A percentile compares a stretch with the other conserved stretches of the same genome.
phyloP scores from a whole-genome alignment of 2,888 invertebrate genomes.

The Didymodactylos carnosus region DNA sequence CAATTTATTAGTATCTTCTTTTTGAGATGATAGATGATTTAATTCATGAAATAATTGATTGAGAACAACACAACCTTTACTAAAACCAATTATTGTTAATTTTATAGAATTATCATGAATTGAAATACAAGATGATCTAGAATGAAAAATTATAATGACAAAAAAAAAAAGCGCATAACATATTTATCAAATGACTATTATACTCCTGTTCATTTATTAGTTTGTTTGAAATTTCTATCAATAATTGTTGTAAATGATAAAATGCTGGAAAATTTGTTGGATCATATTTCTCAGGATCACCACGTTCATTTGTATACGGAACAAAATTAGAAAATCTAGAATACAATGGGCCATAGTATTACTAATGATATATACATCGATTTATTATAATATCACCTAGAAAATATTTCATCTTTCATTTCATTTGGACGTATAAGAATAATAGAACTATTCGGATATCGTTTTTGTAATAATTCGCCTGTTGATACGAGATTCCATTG shows the following conservation, averaged over 20 bases:
- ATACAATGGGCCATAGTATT: background rate
- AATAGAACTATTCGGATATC: background rate
- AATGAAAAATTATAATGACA: background rate
- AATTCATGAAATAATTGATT: conserved; percentile 74
- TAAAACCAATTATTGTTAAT: conserved; percentile 56
- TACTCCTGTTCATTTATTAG: no score
- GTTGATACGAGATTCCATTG: background rate
- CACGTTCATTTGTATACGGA: background rate
- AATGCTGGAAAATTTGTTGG: background rate
- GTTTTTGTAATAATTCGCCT: background rate
- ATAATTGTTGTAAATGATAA: background rate
- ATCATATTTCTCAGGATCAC: background rate
- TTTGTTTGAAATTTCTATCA: background rate
- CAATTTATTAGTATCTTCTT: background rate
- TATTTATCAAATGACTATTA: background rate
- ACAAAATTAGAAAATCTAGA: background rate
- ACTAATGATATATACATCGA: background rate
- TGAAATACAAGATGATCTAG: background rate
- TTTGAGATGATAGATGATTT: conserved; percentile 22
- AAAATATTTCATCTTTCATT: background rate
- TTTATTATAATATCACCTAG: background rate
- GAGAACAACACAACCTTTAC: conserved; percentile 75
- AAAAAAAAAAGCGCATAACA: no score
- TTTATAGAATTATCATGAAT: no score
- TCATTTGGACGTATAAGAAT: background rate